These are phyloP conservation scores for Octopus bimaculoides DNA, from an alignment of 1,140 invertebrate species.

Conservation along the genomic window DNA sequence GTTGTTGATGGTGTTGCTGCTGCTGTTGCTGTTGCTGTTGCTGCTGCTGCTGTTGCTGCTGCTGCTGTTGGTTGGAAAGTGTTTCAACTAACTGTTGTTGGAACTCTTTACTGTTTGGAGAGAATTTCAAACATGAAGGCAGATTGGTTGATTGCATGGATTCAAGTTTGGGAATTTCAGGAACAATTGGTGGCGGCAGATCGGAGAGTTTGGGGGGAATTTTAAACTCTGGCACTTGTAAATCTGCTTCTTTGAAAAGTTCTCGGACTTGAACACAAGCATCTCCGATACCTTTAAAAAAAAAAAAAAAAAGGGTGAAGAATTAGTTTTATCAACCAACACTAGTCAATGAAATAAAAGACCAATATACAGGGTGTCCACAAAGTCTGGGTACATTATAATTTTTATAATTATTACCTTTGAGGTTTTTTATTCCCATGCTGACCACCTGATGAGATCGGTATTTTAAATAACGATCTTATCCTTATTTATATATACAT, in stretches of 20 bases:
- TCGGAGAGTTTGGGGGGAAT: neutral
- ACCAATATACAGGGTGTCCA: too few species aligned
- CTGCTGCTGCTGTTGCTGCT: neutral
- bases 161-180: neutral
- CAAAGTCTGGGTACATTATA: too few species aligned
- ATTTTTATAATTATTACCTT: too few species aligned
- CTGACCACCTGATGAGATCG: too few species aligned
- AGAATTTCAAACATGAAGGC: neutral
- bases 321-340: too few species aligned
- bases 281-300: neutral
- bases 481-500: too few species aligned
- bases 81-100: neutral
- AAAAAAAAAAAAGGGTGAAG: too few species aligned
- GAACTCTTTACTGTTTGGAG: neutral
- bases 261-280: conserved; percentile 5
- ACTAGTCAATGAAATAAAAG: too few species aligned
- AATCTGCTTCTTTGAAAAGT: conserved; percentile 6
- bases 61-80: neutral
- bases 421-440: too few species aligned
- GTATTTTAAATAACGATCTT: too few species aligned
- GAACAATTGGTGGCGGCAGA: neutral
- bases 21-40: neutral
- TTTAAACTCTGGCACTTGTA: conserved; percentile 4
- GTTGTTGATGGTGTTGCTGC: neutral
- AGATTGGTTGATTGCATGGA: neutral